Evolutionary conservation across 64 coral and sea anemone species (phyloP).

Genomic region (Trachythela sp.): DNA sequence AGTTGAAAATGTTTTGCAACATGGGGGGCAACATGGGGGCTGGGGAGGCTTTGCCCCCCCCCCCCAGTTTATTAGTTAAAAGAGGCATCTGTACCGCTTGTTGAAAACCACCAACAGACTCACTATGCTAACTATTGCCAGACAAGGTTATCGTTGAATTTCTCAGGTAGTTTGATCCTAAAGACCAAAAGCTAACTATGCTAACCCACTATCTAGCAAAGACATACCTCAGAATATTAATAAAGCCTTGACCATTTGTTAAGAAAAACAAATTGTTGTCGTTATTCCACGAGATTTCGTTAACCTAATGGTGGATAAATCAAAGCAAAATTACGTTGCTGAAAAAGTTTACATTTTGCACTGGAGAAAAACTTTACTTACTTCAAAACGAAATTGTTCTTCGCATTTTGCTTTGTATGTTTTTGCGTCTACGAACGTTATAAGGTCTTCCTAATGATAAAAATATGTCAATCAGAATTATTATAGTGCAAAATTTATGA

Average conservation of each 20-base stretch:
- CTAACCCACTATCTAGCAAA: too few species aligned
- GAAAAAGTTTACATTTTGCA: neutral
- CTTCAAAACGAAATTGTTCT: constrained; percentile 98
- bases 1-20: too few species aligned
- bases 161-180: too few species aligned
- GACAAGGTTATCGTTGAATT: too few species aligned
- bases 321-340: neutral
- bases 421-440: constrained; percentile 94
- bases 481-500: neutral
- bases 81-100: too few species aligned
- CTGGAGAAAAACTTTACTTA: neutral
- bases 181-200: too few species aligned
- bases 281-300: constrained; percentile 98
- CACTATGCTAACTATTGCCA: too few species aligned
- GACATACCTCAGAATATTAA: constrained; percentile 87
- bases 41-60: too few species aligned
- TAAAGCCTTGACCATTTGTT: constrained; percentile 98
- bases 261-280: constrained; percentile 93
- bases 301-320: constrained; percentile 58
- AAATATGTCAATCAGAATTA: neutral
- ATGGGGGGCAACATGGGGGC: too few species aligned
- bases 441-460: constrained; percentile 82
- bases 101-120: too few species aligned
- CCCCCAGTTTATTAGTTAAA: too few species aligned
- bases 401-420: constrained; percentile 83